Evolutionary conservation across 1,140 invertebrate genomes (phyloP).

Genomic region (Lutraria rhynchaena): DNA sequence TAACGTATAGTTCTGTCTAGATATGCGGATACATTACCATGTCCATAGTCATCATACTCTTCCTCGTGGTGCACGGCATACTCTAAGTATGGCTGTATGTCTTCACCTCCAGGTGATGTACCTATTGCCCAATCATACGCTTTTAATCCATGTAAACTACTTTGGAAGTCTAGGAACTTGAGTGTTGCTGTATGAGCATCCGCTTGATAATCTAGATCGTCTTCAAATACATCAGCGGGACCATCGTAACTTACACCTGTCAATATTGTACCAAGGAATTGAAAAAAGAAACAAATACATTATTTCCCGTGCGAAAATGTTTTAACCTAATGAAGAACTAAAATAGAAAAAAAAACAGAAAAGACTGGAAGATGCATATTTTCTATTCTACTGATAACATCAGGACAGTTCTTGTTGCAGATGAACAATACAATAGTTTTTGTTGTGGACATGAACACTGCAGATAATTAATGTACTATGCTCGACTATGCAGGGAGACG

Average conservation of each 20-base stretch:
- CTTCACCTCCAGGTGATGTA: conserved; percentile 47
- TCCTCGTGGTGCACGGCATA: conserved; percentile 59
- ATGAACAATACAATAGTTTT: no score
- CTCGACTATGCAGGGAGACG: no score
- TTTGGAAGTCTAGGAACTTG: conserved; percentile 65
- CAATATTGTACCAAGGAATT: neutral
- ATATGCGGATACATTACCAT: conserved; percentile 62
- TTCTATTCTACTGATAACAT: no score
- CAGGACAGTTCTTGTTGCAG: no score
- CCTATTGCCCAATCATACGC: conserved; percentile 65
- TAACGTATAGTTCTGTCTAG: no score
- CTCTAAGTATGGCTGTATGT: conserved; percentile 49
- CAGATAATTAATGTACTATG: no score
- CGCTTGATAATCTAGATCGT: conserved; percentile 57
- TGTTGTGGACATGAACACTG: no score
- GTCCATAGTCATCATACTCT: conserved; percentile 48
- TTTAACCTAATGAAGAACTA: no score
- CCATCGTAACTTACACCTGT: conserved; percentile 66
- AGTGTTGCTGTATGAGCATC: conserved; percentile 58
- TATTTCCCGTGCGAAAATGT: no score
- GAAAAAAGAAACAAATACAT: no score
- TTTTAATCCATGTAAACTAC: conserved; percentile 63
- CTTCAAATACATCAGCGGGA: conserved; percentile 36
- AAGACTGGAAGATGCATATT: no score
- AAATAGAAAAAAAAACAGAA: no score